phyloP scores from a whole-genome alignment of 2,888 invertebrate species.

The Aethes cnicana region DNA sequence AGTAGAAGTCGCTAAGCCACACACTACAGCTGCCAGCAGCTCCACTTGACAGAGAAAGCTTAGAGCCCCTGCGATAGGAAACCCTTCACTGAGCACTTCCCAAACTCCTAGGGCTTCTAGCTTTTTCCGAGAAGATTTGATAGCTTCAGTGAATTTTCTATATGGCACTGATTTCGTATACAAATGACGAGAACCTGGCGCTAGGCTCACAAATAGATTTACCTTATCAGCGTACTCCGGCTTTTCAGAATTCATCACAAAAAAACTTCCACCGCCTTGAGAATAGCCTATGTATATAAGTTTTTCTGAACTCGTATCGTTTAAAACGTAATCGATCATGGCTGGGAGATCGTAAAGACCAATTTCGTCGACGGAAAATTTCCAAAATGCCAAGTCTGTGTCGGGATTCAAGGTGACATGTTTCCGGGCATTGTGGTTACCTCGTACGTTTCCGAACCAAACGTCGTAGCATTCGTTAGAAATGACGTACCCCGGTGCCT shows the following conservation, averaged over 20 bases:
- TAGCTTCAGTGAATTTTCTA: constrained; percentile 35
- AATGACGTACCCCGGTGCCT: constrained; percentile 45
- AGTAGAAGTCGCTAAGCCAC: constrained; percentile 24
- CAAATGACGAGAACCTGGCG: constrained; percentile 82
- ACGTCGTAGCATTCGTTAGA: constrained; percentile 41
- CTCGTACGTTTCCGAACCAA: constrained; percentile 40
- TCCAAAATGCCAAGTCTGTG: constrained; percentile 75
- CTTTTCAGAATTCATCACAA: constrained; percentile 84
- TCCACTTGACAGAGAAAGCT: background rate
- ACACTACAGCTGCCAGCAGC: background rate
- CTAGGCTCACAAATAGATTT: constrained; percentile 82
- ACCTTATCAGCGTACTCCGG: constrained; percentile 86
- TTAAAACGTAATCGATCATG: constrained; percentile 56
- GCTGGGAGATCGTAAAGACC: constrained; percentile 89
- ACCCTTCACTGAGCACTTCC: constrained; percentile 3
- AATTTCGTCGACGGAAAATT: constrained; percentile 89
- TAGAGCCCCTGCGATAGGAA: constrained; percentile 5
- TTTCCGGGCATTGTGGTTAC: constrained; percentile 63
- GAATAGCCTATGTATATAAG: constrained; percentile 87
- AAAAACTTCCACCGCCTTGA: constrained; percentile 86
- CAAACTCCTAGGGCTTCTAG: constrained; percentile 8
- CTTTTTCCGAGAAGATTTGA: constrained; percentile 28
- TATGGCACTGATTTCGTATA: constrained; percentile 57
- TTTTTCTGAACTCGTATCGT: constrained; percentile 46
- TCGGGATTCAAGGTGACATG: constrained; percentile 68